Evolutionary conservation across 23 tunicate species (phyloP).

Genomic region (Phallusia fumigata): DNA sequence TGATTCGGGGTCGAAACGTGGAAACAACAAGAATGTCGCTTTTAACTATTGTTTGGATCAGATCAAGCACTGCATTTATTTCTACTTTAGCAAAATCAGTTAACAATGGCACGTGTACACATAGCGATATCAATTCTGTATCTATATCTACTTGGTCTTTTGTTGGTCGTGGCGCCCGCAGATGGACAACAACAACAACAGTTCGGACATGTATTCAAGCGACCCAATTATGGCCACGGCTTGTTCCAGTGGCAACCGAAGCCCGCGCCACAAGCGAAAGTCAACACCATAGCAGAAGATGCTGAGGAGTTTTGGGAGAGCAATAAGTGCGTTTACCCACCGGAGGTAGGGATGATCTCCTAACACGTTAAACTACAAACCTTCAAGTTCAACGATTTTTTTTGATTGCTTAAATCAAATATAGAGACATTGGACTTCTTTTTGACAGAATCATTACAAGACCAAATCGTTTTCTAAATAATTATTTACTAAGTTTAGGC

Average conservation of each 20-base stretch:
- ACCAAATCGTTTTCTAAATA: too few relatives aligned
- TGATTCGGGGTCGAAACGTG: too few relatives aligned
- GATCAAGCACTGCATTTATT: neutral
- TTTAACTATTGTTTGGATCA: too few relatives aligned
- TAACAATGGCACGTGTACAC: neutral
- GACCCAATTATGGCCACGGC: neutral
- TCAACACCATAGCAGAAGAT: conserved; percentile 29
- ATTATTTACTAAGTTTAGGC: too few relatives aligned
- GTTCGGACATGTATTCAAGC: neutral
- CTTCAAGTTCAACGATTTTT: too few relatives aligned
- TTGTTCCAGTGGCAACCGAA: neutral
- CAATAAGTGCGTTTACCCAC: conserved; percentile 44
- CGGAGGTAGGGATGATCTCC: conserved; percentile 7
- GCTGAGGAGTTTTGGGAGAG: conserved; percentile 42
- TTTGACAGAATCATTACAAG: too few relatives aligned
- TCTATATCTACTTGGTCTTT: neutral
- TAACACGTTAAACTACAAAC: too few relatives aligned
- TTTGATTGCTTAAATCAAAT: too few relatives aligned
- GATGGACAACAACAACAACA: neutral
- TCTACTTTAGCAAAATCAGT: neutral
- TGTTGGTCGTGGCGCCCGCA: neutral
- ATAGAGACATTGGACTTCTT: too few relatives aligned
- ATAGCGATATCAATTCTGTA: neutral
- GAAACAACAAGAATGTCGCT: too few relatives aligned
- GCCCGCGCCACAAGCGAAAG: neutral